Evolutionary conservation across 2,113 vertebrate genomes (phyloP), one percentile per base, ranked within the genome.

Genomic region (Hiodon alosoides): DNA sequence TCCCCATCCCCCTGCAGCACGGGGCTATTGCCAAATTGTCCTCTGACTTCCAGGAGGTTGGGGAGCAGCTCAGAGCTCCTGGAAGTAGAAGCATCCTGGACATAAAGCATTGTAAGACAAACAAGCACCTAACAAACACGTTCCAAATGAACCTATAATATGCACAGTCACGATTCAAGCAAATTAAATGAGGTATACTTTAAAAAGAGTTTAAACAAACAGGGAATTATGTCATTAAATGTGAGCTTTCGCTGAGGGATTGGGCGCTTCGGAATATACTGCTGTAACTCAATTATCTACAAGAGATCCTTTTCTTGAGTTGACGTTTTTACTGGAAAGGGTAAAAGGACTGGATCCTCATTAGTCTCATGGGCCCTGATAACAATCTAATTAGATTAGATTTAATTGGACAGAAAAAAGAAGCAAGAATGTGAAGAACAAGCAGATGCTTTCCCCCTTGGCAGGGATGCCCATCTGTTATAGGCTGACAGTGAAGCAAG

Each of bases 1-100:
- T 0, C 59, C 72, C 0, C 72, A 79, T 2, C 87, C 90, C 71
- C 84, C 91, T 0, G 73, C 82, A 0, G 97, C 95, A 0, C 98
- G 97, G 81, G 90, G 83, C 7, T 86, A 79, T 0, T 99, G 97
- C 79, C 0, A 95, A 95, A 8, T 76, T 94, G 7, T 93, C 94
- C 0, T 74, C 69, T 0, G 71, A 82, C 64, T 99, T 96, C 78
- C 90, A 87, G 0, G 96, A 97, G 80, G 71, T 86, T 8, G 87
- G 93, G 76, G 94, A 90, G 0, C 84, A 95, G 0, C 80, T 88
- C 79, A 85, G 93, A 82, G 83, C 80, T 14, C 90, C 82, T 0
- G 96, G 98, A 79, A 93, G 93, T 90, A 65, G 2, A 3, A 9
- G 31, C 31, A 31, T 31, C 31, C 31, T 31, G 31, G 31, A n/a